Conservation (phyloP, 2,797 vertebrate species). For the Sebastes minor region DNA sequence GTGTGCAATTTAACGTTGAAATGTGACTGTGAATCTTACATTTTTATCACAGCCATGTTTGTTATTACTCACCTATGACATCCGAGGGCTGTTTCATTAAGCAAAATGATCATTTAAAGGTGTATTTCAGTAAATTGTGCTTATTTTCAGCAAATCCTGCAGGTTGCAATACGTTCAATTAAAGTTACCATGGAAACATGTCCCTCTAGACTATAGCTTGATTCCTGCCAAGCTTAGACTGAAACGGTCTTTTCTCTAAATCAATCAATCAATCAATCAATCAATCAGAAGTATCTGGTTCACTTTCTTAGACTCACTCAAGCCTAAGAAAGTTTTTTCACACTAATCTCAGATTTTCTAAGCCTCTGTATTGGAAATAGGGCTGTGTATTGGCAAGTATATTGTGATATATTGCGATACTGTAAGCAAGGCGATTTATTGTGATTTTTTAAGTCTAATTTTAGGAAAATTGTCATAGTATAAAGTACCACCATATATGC, state of each 20-base stretch:
- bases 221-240: neutral
- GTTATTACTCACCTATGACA: neutral
- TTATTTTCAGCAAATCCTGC: neutral
- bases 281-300: neutral
- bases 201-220: neutral
- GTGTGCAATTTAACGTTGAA: neutral
- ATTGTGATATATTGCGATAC: too few species aligned
- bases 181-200: neutral
- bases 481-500: too few species aligned
- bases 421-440: too few species aligned
- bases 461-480: too few species aligned
- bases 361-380: neutral
- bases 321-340: neutral
- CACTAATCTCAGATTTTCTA: neutral
- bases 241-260: neutral
- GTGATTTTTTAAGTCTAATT: too few species aligned
- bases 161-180: neutral
- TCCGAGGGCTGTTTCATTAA: neutral
- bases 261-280: neutral
- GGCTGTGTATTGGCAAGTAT: too few species aligned
- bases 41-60: neutral
- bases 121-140: neutral
- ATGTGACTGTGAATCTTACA: neutral
- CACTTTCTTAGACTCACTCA: neutral
- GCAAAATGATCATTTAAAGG: neutral